Evolutionary conservation across 2,888 invertebrate species (phyloP).

Genomic region (Isoperla grammatica): DNA sequence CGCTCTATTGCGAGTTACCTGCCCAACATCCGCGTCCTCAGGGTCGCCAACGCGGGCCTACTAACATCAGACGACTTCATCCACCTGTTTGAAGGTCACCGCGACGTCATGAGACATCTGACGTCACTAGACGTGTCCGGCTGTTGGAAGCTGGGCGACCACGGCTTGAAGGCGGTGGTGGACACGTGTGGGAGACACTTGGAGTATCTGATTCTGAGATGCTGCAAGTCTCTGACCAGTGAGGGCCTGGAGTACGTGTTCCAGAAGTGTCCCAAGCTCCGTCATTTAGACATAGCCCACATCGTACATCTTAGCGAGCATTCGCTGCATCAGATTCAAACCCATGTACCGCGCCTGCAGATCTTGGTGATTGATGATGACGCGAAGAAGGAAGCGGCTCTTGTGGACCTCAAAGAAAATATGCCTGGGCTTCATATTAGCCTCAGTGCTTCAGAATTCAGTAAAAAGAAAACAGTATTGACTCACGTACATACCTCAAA

Average conservation of each 20-base stretch:
- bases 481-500: no score
- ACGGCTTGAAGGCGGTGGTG: not conserved
- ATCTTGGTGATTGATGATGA: not conserved
- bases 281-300: constrained; percentile 1
- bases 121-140: not conserved
- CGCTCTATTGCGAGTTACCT: not conserved
- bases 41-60: not conserved
- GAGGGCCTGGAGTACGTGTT: constrained; percentile 1
- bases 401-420: not conserved
- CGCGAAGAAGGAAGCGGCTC: not conserved
- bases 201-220: not conserved
- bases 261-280: not conserved
- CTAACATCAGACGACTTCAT: not conserved
- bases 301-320: not conserved
- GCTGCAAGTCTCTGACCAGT: not conserved
- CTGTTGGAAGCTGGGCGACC: constrained; percentile 10
- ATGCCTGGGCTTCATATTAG: not conserved
- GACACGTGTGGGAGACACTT: not conserved
- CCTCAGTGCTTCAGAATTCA: not conserved
- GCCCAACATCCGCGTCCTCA: not conserved
- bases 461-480: no score
- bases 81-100: not conserved
- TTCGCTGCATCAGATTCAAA: not conserved
- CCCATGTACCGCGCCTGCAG: not conserved
- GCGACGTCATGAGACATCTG: not conserved